Evolutionary conservation across 2,888 invertebrate genomes (phyloP).

Genomic region (Netelia fuscicornis): DNA sequence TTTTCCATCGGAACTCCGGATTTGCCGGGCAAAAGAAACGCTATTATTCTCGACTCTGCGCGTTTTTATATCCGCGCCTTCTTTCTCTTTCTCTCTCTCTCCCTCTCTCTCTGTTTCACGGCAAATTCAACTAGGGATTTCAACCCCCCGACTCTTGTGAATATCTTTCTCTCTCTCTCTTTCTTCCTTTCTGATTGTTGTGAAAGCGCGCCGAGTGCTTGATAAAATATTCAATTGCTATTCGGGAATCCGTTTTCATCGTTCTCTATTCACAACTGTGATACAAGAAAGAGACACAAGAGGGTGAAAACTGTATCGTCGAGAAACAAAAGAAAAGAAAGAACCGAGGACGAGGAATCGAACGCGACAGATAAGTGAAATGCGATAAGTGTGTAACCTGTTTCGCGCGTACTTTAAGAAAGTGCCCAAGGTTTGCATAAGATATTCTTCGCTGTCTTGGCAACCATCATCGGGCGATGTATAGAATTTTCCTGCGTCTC

Average conservation of each 20-base stretch:
- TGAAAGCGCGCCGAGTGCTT: constrained; percentile 34
- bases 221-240: constrained; percentile 70
- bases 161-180: constrained; percentile 2
- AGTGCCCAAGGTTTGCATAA: not conserved
- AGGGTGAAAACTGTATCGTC: constrained; percentile 20
- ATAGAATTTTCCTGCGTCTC: not conserved
- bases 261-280: constrained; percentile 25
- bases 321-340: constrained; percentile 18
- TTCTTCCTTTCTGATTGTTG: constrained; percentile 14
- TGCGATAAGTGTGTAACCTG: constrained; percentile 37
- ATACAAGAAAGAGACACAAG: not conserved
- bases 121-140: not conserved
- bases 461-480: not conserved
- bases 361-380: constrained; percentile 20
- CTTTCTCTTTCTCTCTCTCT: constrained; percentile 14
- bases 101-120: constrained; percentile 16
- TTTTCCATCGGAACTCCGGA: constrained; percentile 71
- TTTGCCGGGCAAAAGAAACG: constrained; percentile 38
- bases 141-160: constrained; percentile 22
- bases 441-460: not conserved
- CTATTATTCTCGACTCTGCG: constrained; percentile 51
- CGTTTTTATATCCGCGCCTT: constrained; percentile 10
- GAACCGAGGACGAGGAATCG: not conserved
- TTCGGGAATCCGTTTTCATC: constrained; percentile 37
- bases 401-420: not conserved